A percentile compares a stretch with the other conserved stretches of the same genome.
These are phyloP conservation scores for Chloromyia formosa DNA, from an alignment of 2,888 invertebrate species.

Conservation along the genomic window DNA sequence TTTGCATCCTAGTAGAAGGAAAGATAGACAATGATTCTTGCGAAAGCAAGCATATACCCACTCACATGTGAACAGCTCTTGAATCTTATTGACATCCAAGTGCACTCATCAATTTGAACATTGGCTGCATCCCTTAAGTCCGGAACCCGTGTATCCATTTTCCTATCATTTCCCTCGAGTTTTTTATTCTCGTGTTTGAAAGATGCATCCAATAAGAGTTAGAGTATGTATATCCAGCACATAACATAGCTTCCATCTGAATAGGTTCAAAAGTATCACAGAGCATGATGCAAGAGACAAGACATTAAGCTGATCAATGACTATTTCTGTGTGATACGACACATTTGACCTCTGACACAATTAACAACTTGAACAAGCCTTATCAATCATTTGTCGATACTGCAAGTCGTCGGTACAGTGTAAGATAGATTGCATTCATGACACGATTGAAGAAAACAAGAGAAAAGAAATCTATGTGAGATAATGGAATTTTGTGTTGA, in stretches of 20 bases:
- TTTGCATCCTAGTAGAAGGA: neutral
- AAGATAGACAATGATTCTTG: neutral
- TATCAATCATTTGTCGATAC: slow-evolving; percentile 10
- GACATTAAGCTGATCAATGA: slow-evolving; percentile 27
- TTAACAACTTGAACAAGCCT: slow-evolving; percentile 18
- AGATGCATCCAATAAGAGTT: neutral
- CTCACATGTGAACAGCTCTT: slow-evolving; percentile 8
- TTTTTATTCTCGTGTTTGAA: neutral
- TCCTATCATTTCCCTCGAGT: neutral
- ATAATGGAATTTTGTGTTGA: neutral
- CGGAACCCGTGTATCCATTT: neutral
- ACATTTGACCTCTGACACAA: slow-evolving; percentile 29
- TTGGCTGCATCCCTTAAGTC: no score
- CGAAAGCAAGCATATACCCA: slow-evolving; percentile 1
- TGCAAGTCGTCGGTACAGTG: neutral
- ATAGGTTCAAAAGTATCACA: neutral
- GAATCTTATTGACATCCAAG: slow-evolving; percentile 20
- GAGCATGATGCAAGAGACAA: neutral
- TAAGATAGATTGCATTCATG: neutral
- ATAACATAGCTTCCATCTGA: neutral
- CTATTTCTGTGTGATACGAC: slow-evolving; percentile 10
- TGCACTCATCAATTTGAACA: slow-evolving; percentile 21
- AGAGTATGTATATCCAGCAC: no score
- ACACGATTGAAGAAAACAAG: neutral
- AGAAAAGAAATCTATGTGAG: neutral